Base-by-base conservation (phyloP, 2,113 vertebrate species). In the Falcunculus frontatus region DNA sequence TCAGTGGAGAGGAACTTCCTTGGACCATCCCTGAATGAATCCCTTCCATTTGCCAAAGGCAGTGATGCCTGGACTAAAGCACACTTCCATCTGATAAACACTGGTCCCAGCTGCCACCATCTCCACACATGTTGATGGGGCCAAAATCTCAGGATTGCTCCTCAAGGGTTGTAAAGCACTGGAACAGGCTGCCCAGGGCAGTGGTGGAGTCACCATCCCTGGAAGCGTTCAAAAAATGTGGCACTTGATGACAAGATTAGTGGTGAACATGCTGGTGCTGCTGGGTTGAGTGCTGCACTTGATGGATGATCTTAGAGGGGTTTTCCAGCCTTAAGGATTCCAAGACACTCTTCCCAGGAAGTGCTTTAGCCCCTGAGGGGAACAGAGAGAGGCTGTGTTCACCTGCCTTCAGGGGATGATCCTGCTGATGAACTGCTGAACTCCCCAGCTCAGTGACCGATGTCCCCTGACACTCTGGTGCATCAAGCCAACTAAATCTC, bases 341-440 rank as follows among this genome's bases (percentile, higher is more conserved):
- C 9, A 9, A 65, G 23, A 30, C 12, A 8, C 15, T 30, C 37
- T 52, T 95, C 41, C 50, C 12, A 13, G 63, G 35, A 79, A 75
- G 29, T 1, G 11, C 23, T 59, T 75, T 16, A 70, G 72, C 62
- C 84, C 50, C 27, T 41, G 52, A 47, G 21, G 22, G 44, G 37
- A 78, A 0, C 18, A 27, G 50, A 53, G 42, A 0, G 5, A 41
- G 29, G 25, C 52, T 70, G n/a, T 1, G 0, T 39, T 39, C 49
- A 25, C 49, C 7, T 5, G 25, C 18, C 67, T 70, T 56, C 19
- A 11, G 5, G 20, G 56, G 63, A 67, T 11, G 1, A 27, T 33
- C 57, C 33, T 16, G 9, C 22, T 30, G 29, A 42, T 80, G 83
- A 95, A 80, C 73, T 46, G 35, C 56, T 75, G 78, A 95, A 80